Evolutionary conservation across 2,797 vertebrate genomes (phyloP).

Genomic region (Echiichthys vipera): DNA sequence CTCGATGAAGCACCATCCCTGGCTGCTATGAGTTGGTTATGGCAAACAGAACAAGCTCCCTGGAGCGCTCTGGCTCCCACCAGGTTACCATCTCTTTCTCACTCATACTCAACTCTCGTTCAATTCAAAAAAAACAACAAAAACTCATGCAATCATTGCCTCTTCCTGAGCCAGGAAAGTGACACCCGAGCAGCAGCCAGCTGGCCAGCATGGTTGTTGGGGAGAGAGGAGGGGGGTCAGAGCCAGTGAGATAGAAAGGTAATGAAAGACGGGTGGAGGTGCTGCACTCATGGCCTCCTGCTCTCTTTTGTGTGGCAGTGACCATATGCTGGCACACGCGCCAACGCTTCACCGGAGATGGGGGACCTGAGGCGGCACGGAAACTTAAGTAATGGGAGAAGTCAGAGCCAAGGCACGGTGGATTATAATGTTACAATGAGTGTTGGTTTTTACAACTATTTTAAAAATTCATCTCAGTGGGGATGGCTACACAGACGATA

Average conservation of each 20-base stretch:
- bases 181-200: conserved; percentile 81
- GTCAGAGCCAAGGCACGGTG: conserved; percentile 54
- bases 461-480: conserved; percentile 63
- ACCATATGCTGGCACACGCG: conserved; percentile 71
- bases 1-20: conserved; percentile 86
- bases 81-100: conserved; percentile 34
- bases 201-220: conserved; percentile 65
- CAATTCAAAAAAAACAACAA: too few species aligned
- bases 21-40: conserved; percentile 39
- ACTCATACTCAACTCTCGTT: conserved; percentile 35
- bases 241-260: conserved; percentile 79
- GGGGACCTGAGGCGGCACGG: conserved; percentile 66
- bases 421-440: conserved; percentile 72
- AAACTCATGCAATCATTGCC: conserved; percentile 47
- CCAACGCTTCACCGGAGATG: conserved; percentile 66
- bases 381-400: conserved; percentile 83
- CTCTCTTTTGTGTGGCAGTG: conserved; percentile 67
- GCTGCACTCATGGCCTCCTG: conserved; percentile 55
- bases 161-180: conserved; percentile 71
- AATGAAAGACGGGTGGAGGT: conserved; percentile 81
- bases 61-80: conserved; percentile 41
- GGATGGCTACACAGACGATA: conserved; percentile 13
- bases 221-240: conserved; percentile 64
- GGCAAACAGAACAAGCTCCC: conserved; percentile 34
- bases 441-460: conserved; percentile 62